Evolutionary conservation across 2,797 vertebrate genomes (phyloP).

Genomic region (Steatocranus sp.): DNA sequence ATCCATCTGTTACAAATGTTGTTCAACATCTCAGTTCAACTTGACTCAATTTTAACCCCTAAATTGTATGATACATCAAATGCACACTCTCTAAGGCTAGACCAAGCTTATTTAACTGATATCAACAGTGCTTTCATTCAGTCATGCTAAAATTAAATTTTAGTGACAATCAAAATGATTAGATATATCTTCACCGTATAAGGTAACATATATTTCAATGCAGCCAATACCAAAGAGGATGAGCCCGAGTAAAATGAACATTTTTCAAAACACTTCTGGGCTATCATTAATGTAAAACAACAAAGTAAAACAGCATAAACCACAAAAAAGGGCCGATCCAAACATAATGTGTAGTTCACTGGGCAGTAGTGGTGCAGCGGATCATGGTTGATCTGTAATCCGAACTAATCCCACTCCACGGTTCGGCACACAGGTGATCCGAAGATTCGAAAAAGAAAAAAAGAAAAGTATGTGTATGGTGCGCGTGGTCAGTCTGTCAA

Average conservation of each 20-base stretch:
- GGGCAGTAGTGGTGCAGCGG: not conserved
- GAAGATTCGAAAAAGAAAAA: too few species aligned
- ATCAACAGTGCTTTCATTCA: not conserved
- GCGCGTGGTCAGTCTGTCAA: not conserved
- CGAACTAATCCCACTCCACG: not conserved
- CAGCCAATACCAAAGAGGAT: not conserved
- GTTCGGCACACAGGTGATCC: not conserved
- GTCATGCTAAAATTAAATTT: not conserved
- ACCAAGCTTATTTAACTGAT: not conserved
- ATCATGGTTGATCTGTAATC: not conserved
- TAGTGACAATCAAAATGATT: not conserved
- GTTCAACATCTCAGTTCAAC: not conserved
- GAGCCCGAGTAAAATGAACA: not conserved
- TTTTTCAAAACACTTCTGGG: not conserved
- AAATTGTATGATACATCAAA: not conserved
- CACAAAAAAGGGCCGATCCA: not conserved
- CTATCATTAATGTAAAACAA: not conserved
- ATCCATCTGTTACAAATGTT: not conserved
- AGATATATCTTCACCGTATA: not conserved
- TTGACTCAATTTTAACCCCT: not conserved
- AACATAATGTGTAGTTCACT: not conserved
- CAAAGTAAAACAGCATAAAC: not conserved
- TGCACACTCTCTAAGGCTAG: not conserved
- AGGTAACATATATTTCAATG: not conserved
- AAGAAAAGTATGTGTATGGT: too few species aligned